These are phyloP conservation scores for Polymixis lichenea DNA, from an alignment of 2,888 invertebrate species.

Conservation along the genomic window DNA sequence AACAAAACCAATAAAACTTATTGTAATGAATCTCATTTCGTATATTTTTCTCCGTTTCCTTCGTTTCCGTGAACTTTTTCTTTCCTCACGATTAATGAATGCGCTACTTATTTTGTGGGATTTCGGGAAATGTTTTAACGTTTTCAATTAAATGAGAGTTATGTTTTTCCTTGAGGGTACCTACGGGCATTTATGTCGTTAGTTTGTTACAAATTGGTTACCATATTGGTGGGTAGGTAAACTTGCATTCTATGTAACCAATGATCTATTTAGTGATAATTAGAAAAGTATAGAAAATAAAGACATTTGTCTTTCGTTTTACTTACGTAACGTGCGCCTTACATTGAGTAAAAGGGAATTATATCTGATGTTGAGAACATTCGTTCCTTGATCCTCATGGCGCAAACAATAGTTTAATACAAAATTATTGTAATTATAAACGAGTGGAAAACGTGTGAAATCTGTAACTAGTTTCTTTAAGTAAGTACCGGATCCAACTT, in stretches of 20 bases:
- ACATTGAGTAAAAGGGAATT: not conserved
- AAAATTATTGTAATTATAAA: not conserved
- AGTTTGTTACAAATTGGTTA: not conserved
- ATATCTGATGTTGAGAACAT: not conserved
- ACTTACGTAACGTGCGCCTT: not conserved
- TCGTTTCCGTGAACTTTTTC: conserved; percentile 51
- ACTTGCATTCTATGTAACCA: not conserved
- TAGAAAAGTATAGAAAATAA: not conserved
- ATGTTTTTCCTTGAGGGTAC: conserved; percentile 3
- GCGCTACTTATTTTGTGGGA: conserved; percentile 33
- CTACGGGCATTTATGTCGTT: not conserved
- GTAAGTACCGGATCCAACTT: not conserved
- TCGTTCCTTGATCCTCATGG: not conserved
- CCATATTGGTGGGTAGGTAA: not conserved
- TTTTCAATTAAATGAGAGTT: conserved; percentile 18
- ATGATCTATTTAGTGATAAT: not conserved
- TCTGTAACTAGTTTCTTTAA: too few species aligned
- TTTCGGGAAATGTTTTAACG: conserved; percentile 29
- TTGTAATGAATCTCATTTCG: conserved; percentile 67
- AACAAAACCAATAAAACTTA: conserved; percentile 74
- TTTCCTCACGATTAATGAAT: conserved; percentile 63
- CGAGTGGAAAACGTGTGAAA: too few species aligned
- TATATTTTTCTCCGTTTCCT: conserved; percentile 56
- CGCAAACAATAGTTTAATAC: not conserved
- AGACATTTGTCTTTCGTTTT: not conserved